Evolutionary conservation across 2,888 invertebrate genomes (phyloP).

Genomic region (Ypsolopha sequella): DNA sequence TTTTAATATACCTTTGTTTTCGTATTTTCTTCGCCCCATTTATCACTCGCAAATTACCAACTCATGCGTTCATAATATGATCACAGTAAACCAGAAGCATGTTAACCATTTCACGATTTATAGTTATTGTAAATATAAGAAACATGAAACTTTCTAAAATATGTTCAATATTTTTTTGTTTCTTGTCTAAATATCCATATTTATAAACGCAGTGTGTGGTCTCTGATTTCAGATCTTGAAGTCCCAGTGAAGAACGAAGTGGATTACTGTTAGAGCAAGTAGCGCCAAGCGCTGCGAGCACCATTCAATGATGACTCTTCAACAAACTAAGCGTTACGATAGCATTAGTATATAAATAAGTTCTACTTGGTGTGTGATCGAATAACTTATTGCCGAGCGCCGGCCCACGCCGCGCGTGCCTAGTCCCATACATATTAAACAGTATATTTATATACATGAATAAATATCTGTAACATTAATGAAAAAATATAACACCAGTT

Average conservation of each 20-base stretch:
- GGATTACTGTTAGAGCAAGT: not conserved
- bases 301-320: not conserved
- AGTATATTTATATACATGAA: conserved; percentile 55
- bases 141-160: not conserved
- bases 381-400: conserved; percentile 62
- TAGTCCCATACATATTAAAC: conserved; percentile 66
- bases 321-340: not conserved
- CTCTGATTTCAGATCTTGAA: conserved; percentile 57
- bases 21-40: not conserved
- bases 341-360: not conserved
- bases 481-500: conserved; percentile 35
- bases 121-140: not conserved
- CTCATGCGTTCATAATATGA: not conserved
- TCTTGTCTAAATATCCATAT: conserved; percentile 4
- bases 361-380: conserved; percentile 60
- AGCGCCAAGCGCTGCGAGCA: not conserved
- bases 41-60: not conserved
- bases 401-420: conserved; percentile 54
- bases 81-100: not conserved
- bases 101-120: not conserved
- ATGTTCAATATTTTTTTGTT: not conserved
- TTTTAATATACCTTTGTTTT: not conserved
- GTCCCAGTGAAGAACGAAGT: conserved; percentile 29
- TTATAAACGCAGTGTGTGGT: conserved; percentile 10
- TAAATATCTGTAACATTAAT: conserved; percentile 46